Evolutionary conservation across 2,113 vertebrate genomes (phyloP).

Genomic region (Corvus moneduloides): DNA sequence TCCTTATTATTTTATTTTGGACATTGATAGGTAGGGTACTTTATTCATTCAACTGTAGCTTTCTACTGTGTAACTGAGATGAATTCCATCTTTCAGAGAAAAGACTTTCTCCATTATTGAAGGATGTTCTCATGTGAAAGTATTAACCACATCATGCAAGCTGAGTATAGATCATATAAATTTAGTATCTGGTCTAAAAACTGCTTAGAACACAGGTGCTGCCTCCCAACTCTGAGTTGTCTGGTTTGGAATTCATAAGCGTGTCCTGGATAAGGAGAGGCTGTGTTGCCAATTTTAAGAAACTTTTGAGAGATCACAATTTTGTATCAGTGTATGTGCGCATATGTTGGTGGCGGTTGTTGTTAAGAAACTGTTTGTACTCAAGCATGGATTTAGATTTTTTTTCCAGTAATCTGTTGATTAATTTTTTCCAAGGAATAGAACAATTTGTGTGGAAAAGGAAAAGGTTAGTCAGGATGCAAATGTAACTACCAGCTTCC

Average conservation of each 20-base stretch:
- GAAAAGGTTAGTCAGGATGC: neutral
- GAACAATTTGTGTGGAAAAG: conserved; percentile 34
- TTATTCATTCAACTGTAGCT: neutral
- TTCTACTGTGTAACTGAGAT: neutral
- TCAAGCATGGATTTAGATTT: neutral
- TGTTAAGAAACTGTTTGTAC: conserved; percentile 40
- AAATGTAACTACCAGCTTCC: neutral
- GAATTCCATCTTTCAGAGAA: neutral
- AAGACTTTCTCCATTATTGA: neutral
- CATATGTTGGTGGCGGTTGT: neutral
- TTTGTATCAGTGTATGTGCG: neutral
- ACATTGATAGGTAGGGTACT: neutral
- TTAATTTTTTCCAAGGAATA: conserved; percentile 8
- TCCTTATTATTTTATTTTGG: neutral
- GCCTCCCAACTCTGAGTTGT: neutral
- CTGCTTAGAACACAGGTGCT: neutral
- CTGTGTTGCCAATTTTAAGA: neutral
- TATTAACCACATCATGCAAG: neutral
- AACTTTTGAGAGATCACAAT: neutral
- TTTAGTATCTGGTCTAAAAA: neutral
- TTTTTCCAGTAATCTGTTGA: conserved; percentile 9
- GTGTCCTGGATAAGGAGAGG: neutral
- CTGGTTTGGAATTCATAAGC: neutral
- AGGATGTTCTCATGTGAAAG: neutral
- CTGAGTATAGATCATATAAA: neutral